Base-by-base conservation (phyloP, 2,888 invertebrate genomes). In the Drosophila quinaria region DNA sequence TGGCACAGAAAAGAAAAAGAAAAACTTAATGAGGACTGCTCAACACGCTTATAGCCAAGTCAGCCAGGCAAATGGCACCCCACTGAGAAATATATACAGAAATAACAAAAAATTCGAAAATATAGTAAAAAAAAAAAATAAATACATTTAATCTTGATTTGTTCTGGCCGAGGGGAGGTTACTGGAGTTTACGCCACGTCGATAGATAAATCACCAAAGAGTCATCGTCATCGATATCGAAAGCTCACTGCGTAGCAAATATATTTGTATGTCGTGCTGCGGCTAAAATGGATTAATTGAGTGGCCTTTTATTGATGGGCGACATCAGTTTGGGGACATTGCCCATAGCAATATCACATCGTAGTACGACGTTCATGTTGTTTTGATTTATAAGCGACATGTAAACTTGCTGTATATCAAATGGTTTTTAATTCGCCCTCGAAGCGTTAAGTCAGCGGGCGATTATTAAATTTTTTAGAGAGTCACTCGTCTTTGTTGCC, bases 121-220 rank as follows among this genome's bases (percentile, higher is more conserved):
- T 51, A 56, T 51, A 51, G 64, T 71, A 47, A 79, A 49, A 81
- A 66, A 69, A 72, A 81, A 72, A 79, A 82, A n/a, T n/a, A n/a
- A n/a, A n/a, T n/a, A n/a, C n/a, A n/a, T n/a, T 85, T 66, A 80
- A 77, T 82, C 85, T 81, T 85, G 85, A 82, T 81, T 82, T 66
- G 80, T 63, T 72, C 54, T 67, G 71, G 58, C 31, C 22, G 9
- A 35, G 50, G 25, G n/a, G 13, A 58, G 56, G 41, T 50, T 47
- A 55, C 62, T 52, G 42, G 29, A 55, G 37, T 65, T 68, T 73
- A 74, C 70, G 69, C 76, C 31, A 29, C 61, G 69, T 47, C 78
- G 46, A 78, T 74, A 86, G 83, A 86, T 86, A 86, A 83, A 86
- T 86, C 86, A 80, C 82, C 86, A 83, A 69, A 69, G 63, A 71